phyloP scores from a whole-genome alignment of 1,140 invertebrate genomes.

The Steinernema feltiae region DNA sequence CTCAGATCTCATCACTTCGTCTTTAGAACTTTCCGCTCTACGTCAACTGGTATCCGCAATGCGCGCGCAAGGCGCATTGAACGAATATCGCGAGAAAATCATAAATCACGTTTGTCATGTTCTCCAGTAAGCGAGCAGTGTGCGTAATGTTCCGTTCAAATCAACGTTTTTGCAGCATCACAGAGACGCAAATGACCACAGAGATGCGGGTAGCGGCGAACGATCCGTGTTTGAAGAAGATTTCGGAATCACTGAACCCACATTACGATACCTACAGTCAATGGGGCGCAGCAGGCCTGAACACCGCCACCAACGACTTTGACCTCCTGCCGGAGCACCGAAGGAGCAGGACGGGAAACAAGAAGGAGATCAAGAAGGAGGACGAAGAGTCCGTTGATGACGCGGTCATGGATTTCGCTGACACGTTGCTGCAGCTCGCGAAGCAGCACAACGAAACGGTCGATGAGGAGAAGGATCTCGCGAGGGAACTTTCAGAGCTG shows the following conservation, averaged over 20 bases:
- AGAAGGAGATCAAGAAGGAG: not conserved
- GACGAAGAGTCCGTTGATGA: not conserved
- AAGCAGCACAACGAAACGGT: conserved; percentile 25
- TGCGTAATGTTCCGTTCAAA: conserved; percentile 17
- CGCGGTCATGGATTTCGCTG: conserved; percentile 18
- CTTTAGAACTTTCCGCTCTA: conserved; percentile 44
- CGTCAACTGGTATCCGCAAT: conserved; percentile 41
- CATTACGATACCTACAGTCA: conserved; percentile 42
- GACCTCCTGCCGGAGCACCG: conserved; percentile 15
- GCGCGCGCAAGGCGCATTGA: conserved; percentile 47
- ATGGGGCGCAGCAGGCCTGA: conserved; percentile 35
- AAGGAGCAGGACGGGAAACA: not conserved
- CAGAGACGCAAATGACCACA: not conserved
- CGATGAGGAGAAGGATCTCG: conserved; percentile 4
- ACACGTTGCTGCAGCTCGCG: conserved; percentile 33
- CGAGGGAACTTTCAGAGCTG: not conserved
- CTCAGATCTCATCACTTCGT: no score
- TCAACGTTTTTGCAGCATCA: not conserved
- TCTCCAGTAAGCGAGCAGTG: conserved; percentile 12
- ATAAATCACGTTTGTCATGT: conserved; percentile 44
- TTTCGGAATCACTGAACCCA: conserved; percentile 41
- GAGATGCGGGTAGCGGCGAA: conserved; percentile 28
- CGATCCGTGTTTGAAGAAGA: conserved; percentile 33
- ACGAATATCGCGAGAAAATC: conserved; percentile 47
- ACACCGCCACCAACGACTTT: conserved; percentile 22